Base-by-base conservation (phyloP, 2,113 vertebrate species). In the Hiodon tergisus region DNA sequence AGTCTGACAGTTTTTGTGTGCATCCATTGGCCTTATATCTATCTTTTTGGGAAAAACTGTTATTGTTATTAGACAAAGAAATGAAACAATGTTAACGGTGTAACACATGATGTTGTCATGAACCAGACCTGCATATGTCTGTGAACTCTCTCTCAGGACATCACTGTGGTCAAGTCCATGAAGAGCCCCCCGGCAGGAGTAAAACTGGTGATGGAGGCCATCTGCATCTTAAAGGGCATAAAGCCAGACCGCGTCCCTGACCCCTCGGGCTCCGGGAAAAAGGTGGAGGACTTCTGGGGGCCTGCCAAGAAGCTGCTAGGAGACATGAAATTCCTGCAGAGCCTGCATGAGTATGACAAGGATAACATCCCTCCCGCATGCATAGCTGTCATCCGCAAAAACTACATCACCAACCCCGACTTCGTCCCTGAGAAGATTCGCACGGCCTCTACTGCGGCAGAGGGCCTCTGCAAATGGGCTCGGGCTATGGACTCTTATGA, bases 81-180 rank as follows among this genome's bases (percentile, higher is more conserved):
- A 31, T 31, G 31, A 31, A 31, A 31, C 31, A 31, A 31, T 31
- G 31, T 31, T 31, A 31, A 31, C 31, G 31, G 31, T 31, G 31
- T 31, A 31, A 31, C 31, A 31, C 31, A 31, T 31, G 31, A 31
- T 31, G 31, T 31, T 31, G 31, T 31, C 31, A 31, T 31, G 31
- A 31, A 31, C 31, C 31, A 31, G 31, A 31, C 31, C 31, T 31
- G 4, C 50, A 7, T 14, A 51, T 78, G 53, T 65, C 60, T 78
- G 13, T 82, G 74, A 84, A 4, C n/a, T 83, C 86, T 6, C 9
- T 59, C 31, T 31, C 31, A 31, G 31, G 97, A 99, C 78, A 88
- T 98, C 80, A 93, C 95, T 53, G 94, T 98, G 80, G 94, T 99
- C 73, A 98, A 98, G 85, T 92, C 96, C 50, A 98, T 98, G 97